Evolutionary conservation across 2,888 invertebrate species (phyloP), one percentile per base, ranked within the genome.

Genomic region (Papilio protenor): DNA sequence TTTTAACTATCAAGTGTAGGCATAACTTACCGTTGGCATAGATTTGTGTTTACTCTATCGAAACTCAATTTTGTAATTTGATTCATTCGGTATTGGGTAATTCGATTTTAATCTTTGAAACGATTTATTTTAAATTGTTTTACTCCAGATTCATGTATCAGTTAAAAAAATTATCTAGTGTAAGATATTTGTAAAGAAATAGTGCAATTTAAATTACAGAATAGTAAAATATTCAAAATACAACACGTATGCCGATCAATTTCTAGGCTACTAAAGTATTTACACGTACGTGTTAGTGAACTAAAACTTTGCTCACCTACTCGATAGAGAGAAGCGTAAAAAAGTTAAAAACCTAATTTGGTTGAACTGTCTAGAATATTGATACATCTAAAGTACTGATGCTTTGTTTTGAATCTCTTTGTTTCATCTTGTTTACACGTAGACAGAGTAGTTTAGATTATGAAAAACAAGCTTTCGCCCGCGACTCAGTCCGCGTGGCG

Each of bases 1-100:
- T 78, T 78, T 78, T 57, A 73, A 75, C 78, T 78, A 78, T 73
- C 78, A 76, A 76, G 78, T 76, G 73, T 78, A 78, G 76, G 75
- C 76, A 76, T 78, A 78, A 78, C 72, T 75, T 76, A 73, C 66
- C 76, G 75, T 78, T 78, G 75, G 57, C 55, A 78, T 66, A 69
- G 73, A 73, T 69, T 77, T 75, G 40, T 75, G 45, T 77, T 77
- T 77, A 71, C 75, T 69, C 70, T 73, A 72, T 72, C 33, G 49
- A 47, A 69, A 59, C 69, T 47, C 59, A 73, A 73, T 69, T 77
- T 73, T 57, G 66, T 73, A 73, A 66, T 66, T 59, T 57, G 23
- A 73, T 33, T 64, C 40, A 23, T 40, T 66, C 0, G 21, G 21
- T 69, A 69, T 69, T 69, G 11, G 66, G 45, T 69, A 69, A 69